Conservation (phyloP, 1,140 invertebrate species). For the Drosophila nebulosa region DNA sequence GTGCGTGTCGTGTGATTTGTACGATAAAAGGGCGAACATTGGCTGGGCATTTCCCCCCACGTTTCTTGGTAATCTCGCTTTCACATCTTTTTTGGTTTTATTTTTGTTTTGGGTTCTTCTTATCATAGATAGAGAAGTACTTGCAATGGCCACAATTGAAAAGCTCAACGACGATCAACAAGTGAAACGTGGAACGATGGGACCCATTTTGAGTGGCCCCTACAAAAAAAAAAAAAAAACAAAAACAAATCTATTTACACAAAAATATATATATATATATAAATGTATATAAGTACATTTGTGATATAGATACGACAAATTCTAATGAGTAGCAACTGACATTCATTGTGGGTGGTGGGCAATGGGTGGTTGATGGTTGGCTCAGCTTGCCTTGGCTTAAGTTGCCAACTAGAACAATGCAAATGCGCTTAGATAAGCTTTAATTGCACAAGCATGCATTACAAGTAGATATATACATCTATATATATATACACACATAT, state of each 20-base stretch:
- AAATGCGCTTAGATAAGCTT: conserved; percentile 48
- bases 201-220: not conserved
- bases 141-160: not conserved
- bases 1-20: not conserved
- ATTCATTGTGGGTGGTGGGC: not conserved
- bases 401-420: conserved; percentile 9
- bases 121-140: not conserved
- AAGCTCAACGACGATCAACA: not conserved
- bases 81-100: not conserved
- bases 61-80: not conserved
- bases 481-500: too few species aligned
- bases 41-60: not conserved
- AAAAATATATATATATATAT: not conserved
- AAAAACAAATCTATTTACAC: not conserved
- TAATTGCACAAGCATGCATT: conserved; percentile 39
- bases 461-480: not conserved
- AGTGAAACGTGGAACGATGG: not conserved
- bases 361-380: not conserved
- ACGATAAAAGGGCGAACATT: not conserved
- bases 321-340: not conserved
- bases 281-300: not conserved
- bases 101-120: not conserved
- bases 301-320: not conserved
- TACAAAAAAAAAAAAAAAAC: not conserved
- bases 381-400: not conserved